These are phyloP conservation scores for Amphimallon solstitiale DNA, from an alignment of 2,888 invertebrate species.

Conservation along the genomic window DNA sequence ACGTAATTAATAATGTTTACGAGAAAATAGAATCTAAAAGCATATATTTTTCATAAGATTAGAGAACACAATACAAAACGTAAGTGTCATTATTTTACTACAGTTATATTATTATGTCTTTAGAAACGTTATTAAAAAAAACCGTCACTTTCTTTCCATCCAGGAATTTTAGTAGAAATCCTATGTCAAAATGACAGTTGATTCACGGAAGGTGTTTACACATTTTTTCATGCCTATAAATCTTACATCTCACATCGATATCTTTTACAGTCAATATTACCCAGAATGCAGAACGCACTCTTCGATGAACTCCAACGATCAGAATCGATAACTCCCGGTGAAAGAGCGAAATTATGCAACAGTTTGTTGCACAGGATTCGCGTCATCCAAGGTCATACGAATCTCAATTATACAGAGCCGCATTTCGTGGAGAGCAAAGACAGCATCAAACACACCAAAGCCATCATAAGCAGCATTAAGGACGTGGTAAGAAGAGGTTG, in stretches of 20 bases:
- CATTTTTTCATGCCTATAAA: no score
- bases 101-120: no score
- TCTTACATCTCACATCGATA: no score
- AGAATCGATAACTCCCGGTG: slow-evolving; percentile 2
- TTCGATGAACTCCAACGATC: neutral
- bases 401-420: slow-evolving; percentile 26
- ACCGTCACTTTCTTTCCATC: no score
- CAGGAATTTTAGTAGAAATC: no score
- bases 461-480: slow-evolving; percentile 18
- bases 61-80: neutral
- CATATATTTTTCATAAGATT: neutral
- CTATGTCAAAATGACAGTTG: no score
- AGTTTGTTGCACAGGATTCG: slow-evolving; percentile 29
- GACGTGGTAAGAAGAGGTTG: slow-evolving; percentile 16
- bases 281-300: no score
- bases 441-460: slow-evolving; percentile 10
- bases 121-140: slow-evolving; percentile 1
- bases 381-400: slow-evolving; percentile 26
- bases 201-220: no score
- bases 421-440: slow-evolving; percentile 25
- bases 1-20: no score
- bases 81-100: neutral
- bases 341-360: slow-evolving; percentile 19
- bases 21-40: neutral
- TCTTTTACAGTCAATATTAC: no score